Base-by-base conservation (phyloP, 2,113 vertebrate species). In the Rhizomys pruinosus region DNA sequence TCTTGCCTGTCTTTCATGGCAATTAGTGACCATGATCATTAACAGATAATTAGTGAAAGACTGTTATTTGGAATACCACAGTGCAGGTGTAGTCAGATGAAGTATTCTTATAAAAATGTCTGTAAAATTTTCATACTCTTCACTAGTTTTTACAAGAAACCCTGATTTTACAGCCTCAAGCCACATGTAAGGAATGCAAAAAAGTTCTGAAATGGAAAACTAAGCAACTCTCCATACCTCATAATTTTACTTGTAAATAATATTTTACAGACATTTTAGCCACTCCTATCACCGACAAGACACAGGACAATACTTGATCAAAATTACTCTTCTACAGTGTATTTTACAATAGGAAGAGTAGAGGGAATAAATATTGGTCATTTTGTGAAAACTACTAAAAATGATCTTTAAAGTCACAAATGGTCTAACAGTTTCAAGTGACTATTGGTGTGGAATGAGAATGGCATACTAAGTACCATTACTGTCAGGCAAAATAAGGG, bases 81-180 rank as follows among this genome's bases (percentile, higher is more conserved):
- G 87, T 72, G 32, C 12, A 86, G 79, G 57, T 93, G 39, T 42
- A 74, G 64, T 95, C 22, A 93, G 63, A 96, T 86, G 92, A 97
- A 87, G 13, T 92, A 84, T 63, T 92, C 87, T 23, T 74, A 23
- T 37, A 47, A 73, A 96, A 97, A 87, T 87, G 69, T 91, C 34
- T 0, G 0, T 73, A 37, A 63, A 87, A 34, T 73, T 72, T 92
- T 97, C 93, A 79, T 93, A 93, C 12, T 96, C 87, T 39, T 94
- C 34, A 61, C 0, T 79, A 15, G 39, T 81, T 97, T 97, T 52
- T 59, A 39, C 59, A 66, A 82, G 63, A 73, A 94, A 0, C 42
- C 13, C 85, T 95, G 39, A 84, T 29, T 79, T 95, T 95, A 37
- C 32, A 96, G 87, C 42, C 92, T 13, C 97, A 93, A 95, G 94